Conservation (phyloP, 2,113 vertebrate genomes). For the Panthera leo region DNA sequence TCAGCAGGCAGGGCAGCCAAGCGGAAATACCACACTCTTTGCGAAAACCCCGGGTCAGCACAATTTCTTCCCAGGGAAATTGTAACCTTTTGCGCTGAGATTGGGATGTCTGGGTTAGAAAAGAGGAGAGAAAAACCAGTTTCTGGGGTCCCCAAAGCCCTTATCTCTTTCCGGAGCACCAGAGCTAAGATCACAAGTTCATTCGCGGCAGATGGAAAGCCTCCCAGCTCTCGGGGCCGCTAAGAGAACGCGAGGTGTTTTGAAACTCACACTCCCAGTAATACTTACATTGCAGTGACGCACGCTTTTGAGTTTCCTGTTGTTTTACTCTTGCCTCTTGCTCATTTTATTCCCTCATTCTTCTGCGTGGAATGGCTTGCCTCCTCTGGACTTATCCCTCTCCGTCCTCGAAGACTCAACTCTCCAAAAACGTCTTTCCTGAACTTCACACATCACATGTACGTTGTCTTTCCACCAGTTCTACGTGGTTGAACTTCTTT, state of each 20-base stretch:
- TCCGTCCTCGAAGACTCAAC: background rate
- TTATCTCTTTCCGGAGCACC: constrained; percentile 22
- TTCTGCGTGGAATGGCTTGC: background rate
- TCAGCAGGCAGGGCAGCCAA: constrained; percentile 54
- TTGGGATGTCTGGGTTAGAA: constrained; percentile 57
- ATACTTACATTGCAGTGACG: background rate
- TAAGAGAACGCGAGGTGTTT: constrained; percentile 18
- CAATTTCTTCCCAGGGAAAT: constrained; percentile 73
- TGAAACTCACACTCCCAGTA: background rate
- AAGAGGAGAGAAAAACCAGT: background rate
- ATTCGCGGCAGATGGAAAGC: background rate
- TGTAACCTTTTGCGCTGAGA: constrained; percentile 66
- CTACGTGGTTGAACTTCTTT: background rate
- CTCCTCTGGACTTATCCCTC: background rate
- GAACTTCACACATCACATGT: background rate
- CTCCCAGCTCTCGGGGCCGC: background rate
- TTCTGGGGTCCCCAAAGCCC: constrained; percentile 24
- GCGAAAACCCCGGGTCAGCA: constrained; percentile 71
- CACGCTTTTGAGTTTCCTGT: background rate
- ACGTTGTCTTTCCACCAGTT: background rate
- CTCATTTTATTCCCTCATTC: background rate
- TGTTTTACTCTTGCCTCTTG: background rate
- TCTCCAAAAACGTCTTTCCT: background rate
- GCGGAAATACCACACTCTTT: constrained; percentile 71
- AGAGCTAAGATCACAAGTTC: constrained; percentile 13